These are phyloP conservation scores for Heterocephalus glaber DNA, from an alignment of 2,113 vertebrate genomes.

Conservation along the genomic window DNA sequence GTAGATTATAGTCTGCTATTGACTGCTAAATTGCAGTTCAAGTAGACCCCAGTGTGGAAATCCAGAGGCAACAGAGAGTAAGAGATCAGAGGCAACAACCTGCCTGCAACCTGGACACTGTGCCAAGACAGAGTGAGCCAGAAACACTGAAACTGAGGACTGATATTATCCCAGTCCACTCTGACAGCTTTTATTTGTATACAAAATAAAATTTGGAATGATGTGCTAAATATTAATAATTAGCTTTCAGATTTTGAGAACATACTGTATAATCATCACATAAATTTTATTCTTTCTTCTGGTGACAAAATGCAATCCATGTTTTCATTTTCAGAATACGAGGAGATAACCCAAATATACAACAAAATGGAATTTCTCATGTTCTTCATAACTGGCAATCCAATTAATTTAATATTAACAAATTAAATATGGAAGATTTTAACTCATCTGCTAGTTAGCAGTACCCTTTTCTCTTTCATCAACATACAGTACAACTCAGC, in stretches of 20 bases:
- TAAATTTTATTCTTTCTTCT: slow-evolving; percentile 2
- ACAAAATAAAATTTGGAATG: background rate
- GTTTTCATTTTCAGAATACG: slow-evolving; percentile 1
- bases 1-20: background rate
- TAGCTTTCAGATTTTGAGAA: background rate
- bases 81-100: background rate
- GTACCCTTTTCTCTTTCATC: background rate
- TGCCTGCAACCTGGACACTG: background rate
- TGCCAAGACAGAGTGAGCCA: background rate
- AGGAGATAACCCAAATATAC: background rate
- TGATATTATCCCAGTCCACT: background rate
- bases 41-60: background rate
- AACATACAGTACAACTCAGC: slow-evolving; percentile 22
- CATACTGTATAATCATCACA: background rate
- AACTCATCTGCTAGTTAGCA: slow-evolving; percentile 21
- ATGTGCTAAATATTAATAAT: background rate
- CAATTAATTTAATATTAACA: slow-evolving; percentile 48
- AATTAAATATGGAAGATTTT: slow-evolving; percentile 41
- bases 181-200: background rate
- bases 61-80: background rate
- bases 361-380: slow-evolving; percentile 7
- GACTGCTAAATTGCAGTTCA: background rate
- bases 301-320: background rate
- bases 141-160: background rate
- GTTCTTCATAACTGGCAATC: slow-evolving; percentile 24